Evolutionary conservation across 2,888 invertebrate species (phyloP), one percentile per base, ranked within the genome.

Genomic region (Patella ulyssiponensis): DNA sequence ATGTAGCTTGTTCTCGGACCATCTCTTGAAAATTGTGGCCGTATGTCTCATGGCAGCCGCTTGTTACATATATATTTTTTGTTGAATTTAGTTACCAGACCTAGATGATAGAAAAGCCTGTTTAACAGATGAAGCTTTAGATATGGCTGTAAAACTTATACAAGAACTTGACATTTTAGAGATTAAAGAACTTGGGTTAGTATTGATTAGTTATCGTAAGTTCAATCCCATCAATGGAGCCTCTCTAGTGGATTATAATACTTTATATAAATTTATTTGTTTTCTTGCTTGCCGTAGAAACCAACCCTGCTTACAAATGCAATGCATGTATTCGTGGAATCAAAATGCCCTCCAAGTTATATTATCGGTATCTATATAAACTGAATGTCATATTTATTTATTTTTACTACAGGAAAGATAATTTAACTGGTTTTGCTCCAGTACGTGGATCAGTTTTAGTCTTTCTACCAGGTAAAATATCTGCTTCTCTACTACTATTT

Each of bases 401-500:
- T 71, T 52, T 76, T 5, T 71, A 73, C 27, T 79, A 15, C 74
- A 81, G 79, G 74, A 77, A 56, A 71, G 76, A 77, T 75, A 20
- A 27, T n/a, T 71, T 64, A 54, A 77, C 84, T 58, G 84, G 83
- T 2, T 86, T 85, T 83, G 85, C 86, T 33, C 81, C 83, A 64
- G 84, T 91, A 1, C 88, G 93, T 75, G 93, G 95, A 0, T 95
- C 96, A 2, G 96, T 97, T 27, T 93, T 98, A 0, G 94, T 98
- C 76, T 98, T 98, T 91, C 91, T 98, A 82, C 98, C 98, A 0
- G 98, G 92, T 90, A 81, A 81, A 80, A 78, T 71, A 12, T 77
- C n/a, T 9, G 33, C 14, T n/a, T 12, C 5, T 53, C 73, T 52
- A 20, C 20, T 52, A 17, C 15, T 14, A 14, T 69, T 20, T 58